Conservation (phyloP, 2,888 invertebrate genomes). For the Pterobdella sp. region DNA sequence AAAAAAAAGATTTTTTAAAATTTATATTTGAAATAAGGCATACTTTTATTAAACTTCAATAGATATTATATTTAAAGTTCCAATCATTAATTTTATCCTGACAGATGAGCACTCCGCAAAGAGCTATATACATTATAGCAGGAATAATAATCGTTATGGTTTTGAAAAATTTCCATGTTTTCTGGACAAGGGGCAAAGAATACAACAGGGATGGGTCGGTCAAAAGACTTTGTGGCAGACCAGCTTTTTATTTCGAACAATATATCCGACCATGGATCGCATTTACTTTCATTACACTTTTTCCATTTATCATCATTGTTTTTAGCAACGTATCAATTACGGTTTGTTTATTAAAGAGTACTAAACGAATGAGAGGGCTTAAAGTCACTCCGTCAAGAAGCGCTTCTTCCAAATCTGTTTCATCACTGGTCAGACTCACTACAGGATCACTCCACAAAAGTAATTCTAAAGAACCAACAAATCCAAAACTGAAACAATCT, state of each 20-base stretch:
- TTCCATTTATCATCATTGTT: slow-evolving; percentile 34
- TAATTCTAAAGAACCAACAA: neutral
- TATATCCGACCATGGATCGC: slow-evolving; percentile 37
- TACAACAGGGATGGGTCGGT: slow-evolving; percentile 30
- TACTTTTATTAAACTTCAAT: too few relatives aligned
- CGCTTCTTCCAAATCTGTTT: neutral
- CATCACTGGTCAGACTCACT: neutral
- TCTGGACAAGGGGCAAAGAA: slow-evolving; percentile 41
- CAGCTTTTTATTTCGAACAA: slow-evolving; percentile 33
- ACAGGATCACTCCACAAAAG: neutral
- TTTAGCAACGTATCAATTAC: slow-evolving; percentile 35
- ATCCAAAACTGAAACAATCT: neutral
- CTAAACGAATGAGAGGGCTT: neutral
- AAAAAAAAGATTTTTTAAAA: too few relatives aligned
- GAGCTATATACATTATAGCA: slow-evolving; percentile 9
- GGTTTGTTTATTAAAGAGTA: slow-evolving; percentile 24
- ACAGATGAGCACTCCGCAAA: slow-evolving; percentile 33
- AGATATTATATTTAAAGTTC: too few relatives aligned
- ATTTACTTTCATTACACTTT: slow-evolving; percentile 28
- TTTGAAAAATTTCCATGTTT: slow-evolving; percentile 43
- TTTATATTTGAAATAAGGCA: too few relatives aligned
- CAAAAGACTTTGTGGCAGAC: slow-evolving; percentile 33
- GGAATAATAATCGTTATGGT: slow-evolving; percentile 12
- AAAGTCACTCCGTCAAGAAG: neutral
- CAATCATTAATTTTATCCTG: too few relatives aligned